Base-by-base conservation (phyloP, 1,140 invertebrate species). In the Achroia grisella region DNA sequence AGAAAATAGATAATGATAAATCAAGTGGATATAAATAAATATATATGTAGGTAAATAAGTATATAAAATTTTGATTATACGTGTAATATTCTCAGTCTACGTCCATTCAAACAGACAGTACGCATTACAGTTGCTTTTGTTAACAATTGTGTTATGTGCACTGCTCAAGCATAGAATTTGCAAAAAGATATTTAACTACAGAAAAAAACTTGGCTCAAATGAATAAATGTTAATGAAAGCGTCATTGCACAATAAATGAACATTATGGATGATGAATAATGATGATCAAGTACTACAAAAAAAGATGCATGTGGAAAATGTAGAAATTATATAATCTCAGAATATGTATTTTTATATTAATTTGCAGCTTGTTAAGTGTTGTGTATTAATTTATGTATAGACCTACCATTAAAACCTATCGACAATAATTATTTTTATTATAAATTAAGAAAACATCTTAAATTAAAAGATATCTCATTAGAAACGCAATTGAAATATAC, bases 381-480 rank as follows among this genome's bases (percentile, higher is more conserved):
- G 37, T 43, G 29, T 35, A 32, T 35, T 37, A 49, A 36, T 46
- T 33, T 41, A 39, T 49, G 33, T 44, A 30, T 49, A 47, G 33
- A 35, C 13, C 43, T 39, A 17, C 48, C 15, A 34, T 48, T 41
- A 40, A 34, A 48, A 36, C 17, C 17, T 23, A 23, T 23, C 17
- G 6, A 23, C 17, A 6, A 23, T 23, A 23, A 23, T 6, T 44
- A 37, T 45, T 40, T 50, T 39, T 37, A 31, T 44, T 52, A 14
- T 44, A 49, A 28, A 61, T 52, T 60, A 61, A 83, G 80, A 84
- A 84, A 84, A 84, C 80, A 84, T 84, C 80, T 84, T 84, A 84
- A 84, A 80, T 62, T 44, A 44, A 64, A 36, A 30, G 39, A 34
- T 8, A 49, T 52, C 39, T 53, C 27, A 50, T 51, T n/a, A 23